These are phyloP conservation scores for Burhinus bistriatus DNA, from an alignment of 2,113 vertebrate species.

Conservation along the genomic window DNA sequence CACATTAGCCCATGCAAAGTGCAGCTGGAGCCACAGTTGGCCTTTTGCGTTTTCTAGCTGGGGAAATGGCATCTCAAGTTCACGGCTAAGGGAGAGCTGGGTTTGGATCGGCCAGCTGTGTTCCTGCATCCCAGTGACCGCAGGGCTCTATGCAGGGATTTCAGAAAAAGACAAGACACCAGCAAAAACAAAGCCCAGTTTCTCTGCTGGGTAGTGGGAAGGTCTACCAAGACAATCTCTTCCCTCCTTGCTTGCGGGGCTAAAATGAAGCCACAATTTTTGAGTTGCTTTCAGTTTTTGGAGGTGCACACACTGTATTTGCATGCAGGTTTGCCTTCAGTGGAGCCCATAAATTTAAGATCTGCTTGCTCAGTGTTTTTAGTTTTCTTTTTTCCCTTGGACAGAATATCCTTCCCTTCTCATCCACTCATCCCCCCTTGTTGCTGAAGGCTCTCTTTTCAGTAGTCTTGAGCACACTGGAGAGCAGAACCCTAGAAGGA, in stretches of 20 bases:
- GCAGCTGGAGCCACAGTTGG: conserved; percentile 21
- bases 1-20: neutral
- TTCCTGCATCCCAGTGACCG: neutral
- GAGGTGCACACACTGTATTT: neutral
- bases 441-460: neutral
- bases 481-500: neutral
- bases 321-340: neutral
- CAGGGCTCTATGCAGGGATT: neutral
- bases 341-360: neutral
- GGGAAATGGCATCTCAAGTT: neutral
- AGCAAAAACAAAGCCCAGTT: neutral
- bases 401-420: neutral
- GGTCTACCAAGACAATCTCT: neutral
- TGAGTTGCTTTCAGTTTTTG: neutral
- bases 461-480: neutral
- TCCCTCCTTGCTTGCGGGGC: neutral
- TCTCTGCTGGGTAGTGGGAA: neutral
- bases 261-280: neutral
- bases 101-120: neutral
- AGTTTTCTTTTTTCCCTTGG: neutral
- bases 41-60: neutral
- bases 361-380: neutral
- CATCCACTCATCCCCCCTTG: neutral
- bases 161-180: neutral
- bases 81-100: neutral